Base-by-base conservation (phyloP, 2,888 invertebrate species). In the Thera britannica region DNA sequence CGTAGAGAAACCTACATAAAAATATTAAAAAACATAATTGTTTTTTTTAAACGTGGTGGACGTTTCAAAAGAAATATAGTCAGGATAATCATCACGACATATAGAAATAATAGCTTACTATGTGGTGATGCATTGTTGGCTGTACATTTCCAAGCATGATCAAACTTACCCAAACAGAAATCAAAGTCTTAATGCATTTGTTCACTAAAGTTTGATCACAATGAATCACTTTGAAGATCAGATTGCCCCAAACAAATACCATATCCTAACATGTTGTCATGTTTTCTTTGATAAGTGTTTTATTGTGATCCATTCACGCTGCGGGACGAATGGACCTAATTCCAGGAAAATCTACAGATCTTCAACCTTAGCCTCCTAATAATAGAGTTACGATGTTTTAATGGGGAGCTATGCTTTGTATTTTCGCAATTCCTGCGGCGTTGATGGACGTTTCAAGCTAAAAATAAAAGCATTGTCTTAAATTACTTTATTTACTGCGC, bases 391-490 rank as follows among this genome's bases (percentile, higher is more conserved):
- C 9, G 34, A 51, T 38, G 11, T 62, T 35, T 54, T 64, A 6
- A 65, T 65, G 60, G 49, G 23, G 36, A 68, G 48, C 12, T 11
- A 35, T 57, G 55, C 54, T 60, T 49, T 55, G 52, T 49, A 59
- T 62, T 51, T 58, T 64, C 41, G 55, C 61, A 41, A 58, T 49
- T 35, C 48, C 23, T 35, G 51, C 54, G 58, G 64, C 60, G 68
- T 23, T 65, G 59, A 52, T 65, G 59, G 41, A 23, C 46, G 57
- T 46, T 51, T 46, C 12, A 8, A 38, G 62, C 74, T 77, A 73
- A 75, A 81, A 77, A 79, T 78, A 82, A 75, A 73, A 57, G 58
- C 77, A 77, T 77, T 82, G 78, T 83, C 77, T 80, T 78, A 59
- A 74, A 72, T 70, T 72, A 71, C 58, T 67, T 52, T 69, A 69